Conservation (phyloP, 2,113 vertebrate species). For the Pollachius pollachius region DNA sequence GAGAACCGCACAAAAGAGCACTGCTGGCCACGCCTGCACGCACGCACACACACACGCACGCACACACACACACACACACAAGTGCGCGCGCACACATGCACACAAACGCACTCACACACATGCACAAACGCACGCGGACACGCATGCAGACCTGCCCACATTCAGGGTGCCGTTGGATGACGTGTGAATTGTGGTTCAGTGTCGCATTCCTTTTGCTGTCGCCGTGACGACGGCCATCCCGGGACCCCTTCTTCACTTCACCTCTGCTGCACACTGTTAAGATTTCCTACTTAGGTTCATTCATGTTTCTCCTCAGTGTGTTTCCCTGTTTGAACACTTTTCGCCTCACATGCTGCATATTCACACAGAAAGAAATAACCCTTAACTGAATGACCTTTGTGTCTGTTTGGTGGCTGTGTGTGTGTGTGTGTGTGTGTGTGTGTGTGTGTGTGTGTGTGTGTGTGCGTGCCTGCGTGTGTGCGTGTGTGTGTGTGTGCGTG, state of each 20-base stretch:
- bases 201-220: slow-evolving; percentile 63
- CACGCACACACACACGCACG: slow-evolving; percentile 5
- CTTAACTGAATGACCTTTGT: not conserved
- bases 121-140: not conserved
- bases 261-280: not conserved
- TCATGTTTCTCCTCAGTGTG: not conserved
- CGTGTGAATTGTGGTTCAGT: slow-evolving; percentile 37
- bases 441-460: no score
- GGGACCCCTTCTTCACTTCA: not conserved
- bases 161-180: slow-evolving; percentile 20
- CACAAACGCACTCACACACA: not conserved
- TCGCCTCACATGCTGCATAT: not conserved
- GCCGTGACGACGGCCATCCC: slow-evolving; percentile 47
- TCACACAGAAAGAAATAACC: no score
- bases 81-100: not conserved
- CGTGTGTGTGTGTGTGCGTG: slow-evolving; percentile 12
- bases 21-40: slow-evolving; percentile 18
- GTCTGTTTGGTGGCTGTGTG: no score
- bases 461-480: not conserved
- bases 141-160: not conserved
- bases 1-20: no score
- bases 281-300: not conserved
- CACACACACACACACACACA: slow-evolving; percentile 14
- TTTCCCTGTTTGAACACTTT: not conserved
- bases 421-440: no score